Evolutionary conservation across 1,140 invertebrate genomes (phyloP).

Genomic region (Phthorimaea operculella): DNA sequence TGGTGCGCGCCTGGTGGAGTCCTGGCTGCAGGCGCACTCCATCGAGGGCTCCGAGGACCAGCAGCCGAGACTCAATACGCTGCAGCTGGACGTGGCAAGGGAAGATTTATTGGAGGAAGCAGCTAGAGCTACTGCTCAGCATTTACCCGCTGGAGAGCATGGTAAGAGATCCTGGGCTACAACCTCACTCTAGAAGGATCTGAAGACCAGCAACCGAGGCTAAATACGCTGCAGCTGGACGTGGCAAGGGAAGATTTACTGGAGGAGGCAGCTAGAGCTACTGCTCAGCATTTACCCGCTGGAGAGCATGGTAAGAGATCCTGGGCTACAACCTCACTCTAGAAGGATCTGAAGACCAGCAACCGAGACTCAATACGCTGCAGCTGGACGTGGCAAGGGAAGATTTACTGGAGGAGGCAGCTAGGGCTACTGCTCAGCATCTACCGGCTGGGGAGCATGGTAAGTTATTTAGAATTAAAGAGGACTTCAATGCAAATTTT

Average conservation of each 20-base stretch:
- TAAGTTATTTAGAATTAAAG: too few species aligned
- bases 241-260: constrained; percentile 83
- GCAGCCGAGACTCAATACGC: constrained; percentile 70
- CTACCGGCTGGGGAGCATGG: constrained; percentile 83
- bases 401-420: constrained; percentile 81
- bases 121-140: constrained; percentile 78
- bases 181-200: constrained; percentile 66
- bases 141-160: constrained; percentile 84
- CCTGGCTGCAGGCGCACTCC: constrained; percentile 71
- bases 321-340: constrained; percentile 69
- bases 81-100: constrained; percentile 81
- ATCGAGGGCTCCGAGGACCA: constrained; percentile 59
- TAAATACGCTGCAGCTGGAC: constrained; percentile 79
- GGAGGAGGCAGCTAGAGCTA: constrained; percentile 79
- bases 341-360: constrained; percentile 58
- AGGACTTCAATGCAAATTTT: too few species aligned
- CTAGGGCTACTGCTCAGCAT: constrained; percentile 79
- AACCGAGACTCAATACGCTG: constrained; percentile 72
- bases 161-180: constrained; percentile 71
- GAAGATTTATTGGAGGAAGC: constrained; percentile 83
- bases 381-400: constrained; percentile 83
- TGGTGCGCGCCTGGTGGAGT: constrained; percentile 67
- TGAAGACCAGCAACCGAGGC: constrained; percentile 60
- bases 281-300: constrained; percentile 81
- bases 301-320: constrained; percentile 78